Conservation (phyloP, 2,888 invertebrate species). For the Ophion ellenae region DNA sequence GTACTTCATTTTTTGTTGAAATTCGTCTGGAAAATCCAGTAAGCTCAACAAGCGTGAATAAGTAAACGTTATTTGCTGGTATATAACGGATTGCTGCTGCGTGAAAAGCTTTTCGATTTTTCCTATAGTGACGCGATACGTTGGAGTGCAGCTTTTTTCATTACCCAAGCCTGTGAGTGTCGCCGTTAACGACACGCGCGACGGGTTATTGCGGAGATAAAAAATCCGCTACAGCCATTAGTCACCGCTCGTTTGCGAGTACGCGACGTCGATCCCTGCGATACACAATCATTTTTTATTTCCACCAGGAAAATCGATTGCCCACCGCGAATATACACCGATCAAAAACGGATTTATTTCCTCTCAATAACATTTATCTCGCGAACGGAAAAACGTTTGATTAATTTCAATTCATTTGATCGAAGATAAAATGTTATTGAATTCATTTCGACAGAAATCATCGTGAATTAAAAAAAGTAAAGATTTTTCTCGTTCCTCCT, state of each 20-base stretch:
- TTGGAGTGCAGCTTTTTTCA: neutral
- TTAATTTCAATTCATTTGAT: neutral
- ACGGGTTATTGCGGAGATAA: constrained; percentile 19
- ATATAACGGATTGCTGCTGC: neutral
- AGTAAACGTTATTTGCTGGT: neutral
- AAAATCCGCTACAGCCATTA: constrained; percentile 17
- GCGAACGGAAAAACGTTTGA: neutral
- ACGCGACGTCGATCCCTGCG: neutral
- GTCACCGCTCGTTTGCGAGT: neutral
- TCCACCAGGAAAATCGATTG: neutral
- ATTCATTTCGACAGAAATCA: neutral
- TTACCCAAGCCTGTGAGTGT: neutral
- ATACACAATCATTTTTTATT: neutral
- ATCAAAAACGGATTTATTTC: constrained; percentile 15
- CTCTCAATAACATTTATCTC: neutral
- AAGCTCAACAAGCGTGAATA: neutral
- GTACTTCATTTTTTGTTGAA: neutral
- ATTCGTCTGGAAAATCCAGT: neutral
- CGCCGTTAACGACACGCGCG: neutral
- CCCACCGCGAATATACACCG: neutral
- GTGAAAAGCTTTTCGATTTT: neutral
- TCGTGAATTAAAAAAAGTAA: neutral
- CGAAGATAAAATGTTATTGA: neutral
- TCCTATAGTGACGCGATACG: neutral
- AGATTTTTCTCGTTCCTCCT: neutral